These are phyloP conservation scores for Setophaga coronata DNA, from an alignment of 2,113 vertebrate genomes.

Conservation along the genomic window DNA sequence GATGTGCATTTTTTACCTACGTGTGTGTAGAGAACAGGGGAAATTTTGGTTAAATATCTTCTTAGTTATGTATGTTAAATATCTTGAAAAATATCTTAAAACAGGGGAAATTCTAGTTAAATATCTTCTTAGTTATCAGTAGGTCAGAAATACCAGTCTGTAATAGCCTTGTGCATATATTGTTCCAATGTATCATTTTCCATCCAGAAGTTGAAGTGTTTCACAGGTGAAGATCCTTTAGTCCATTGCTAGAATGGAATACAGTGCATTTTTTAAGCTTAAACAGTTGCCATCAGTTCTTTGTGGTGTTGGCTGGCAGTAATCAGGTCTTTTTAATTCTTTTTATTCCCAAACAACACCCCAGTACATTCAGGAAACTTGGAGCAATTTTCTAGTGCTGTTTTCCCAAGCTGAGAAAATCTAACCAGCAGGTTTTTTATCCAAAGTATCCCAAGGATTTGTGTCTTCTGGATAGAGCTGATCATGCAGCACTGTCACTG, in stretches of 20 bases:
- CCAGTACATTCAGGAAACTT: background rate
- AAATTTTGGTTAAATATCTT: background rate
- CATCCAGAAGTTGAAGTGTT: background rate
- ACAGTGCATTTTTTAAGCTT: background rate
- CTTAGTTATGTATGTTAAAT: too few species aligned
- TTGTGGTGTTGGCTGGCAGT: background rate
- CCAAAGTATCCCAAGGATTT: background rate
- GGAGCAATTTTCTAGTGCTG: background rate
- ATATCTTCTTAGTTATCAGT: background rate
- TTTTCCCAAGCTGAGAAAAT: background rate
- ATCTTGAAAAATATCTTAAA: background rate
- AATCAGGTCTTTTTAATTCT: background rate
- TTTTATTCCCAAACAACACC: background rate
- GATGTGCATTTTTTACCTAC: background rate
- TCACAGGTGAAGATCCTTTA: background rate
- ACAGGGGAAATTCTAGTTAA: background rate
- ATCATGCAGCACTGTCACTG: background rate
- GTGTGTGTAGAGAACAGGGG: rapidly evolving
- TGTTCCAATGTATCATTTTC: background rate
- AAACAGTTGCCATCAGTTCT: background rate
- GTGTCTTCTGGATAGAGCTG: background rate
- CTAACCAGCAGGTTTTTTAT: background rate
- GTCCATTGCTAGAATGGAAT: background rate
- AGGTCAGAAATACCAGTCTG: background rate
- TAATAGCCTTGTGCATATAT: background rate